phyloP scores from a whole-genome alignment of 2,113 vertebrate genomes.

The human (Homo sapiens) region DNA sequence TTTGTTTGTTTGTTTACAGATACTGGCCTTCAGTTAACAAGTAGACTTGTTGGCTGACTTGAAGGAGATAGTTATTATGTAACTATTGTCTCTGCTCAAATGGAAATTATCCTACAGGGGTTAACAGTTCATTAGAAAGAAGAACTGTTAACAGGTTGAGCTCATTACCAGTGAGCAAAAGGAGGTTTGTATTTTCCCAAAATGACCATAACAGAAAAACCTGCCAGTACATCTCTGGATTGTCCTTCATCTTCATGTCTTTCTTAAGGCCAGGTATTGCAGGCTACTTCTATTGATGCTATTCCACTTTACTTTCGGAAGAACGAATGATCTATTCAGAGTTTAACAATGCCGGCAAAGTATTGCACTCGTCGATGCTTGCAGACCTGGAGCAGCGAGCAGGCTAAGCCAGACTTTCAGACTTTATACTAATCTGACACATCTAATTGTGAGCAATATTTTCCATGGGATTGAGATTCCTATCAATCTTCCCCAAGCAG shows the following conservation, averaged over 20 bases:
- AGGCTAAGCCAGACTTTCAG: slow-evolving; percentile 18
- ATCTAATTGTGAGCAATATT: slow-evolving; percentile 47
- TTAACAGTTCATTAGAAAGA: neutral
- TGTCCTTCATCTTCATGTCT: neutral
- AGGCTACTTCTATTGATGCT: slow-evolving; percentile 61
- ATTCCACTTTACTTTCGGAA: slow-evolving; percentile 64
- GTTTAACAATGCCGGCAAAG: slow-evolving; percentile 63
- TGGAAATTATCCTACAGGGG: neutral
- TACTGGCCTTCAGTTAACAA: neutral
- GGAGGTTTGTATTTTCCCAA: neutral
- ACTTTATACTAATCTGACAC: neutral
- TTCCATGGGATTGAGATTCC: neutral
- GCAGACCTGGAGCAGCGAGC: slow-evolving; percentile 55
- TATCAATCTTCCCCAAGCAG: slow-evolving; percentile 28
- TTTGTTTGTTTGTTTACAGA: neutral
- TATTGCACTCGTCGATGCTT: slow-evolving; percentile 50
- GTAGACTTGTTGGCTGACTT: neutral
- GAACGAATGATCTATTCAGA: slow-evolving; percentile 56
- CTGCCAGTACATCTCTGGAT: neutral
- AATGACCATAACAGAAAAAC: neutral
- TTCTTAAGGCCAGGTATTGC: slow-evolving; percentile 11
- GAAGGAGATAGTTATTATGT: neutral
- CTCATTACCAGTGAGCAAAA: neutral
- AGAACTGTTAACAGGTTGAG: neutral
- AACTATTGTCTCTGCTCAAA: neutral